Evolutionary conservation across 1,140 invertebrate species (phyloP).

Genomic region (Cyrtorhinus lividipennis): DNA sequence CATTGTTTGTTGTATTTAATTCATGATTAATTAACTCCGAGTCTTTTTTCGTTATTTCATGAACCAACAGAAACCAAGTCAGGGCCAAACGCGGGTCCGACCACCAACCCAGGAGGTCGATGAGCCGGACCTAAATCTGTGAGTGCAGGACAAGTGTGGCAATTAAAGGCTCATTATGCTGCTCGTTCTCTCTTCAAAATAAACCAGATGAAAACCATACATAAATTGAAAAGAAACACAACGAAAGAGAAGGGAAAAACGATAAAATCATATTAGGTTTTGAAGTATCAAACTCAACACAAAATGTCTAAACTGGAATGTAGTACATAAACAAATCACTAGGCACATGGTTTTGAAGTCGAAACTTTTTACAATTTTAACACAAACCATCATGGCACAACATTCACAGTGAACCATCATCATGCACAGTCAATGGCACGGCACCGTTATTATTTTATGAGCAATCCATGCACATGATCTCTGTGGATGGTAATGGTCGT

Average conservation of each 20-base stretch:
- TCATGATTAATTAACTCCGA: no score
- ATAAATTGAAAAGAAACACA: not conserved
- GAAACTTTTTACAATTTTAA: no score
- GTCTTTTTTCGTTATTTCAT: no score
- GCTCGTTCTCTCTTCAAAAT: slow-evolving; percentile 6
- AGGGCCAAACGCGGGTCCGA: slow-evolving; percentile 15
- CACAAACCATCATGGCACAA: not conserved
- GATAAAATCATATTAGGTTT: not conserved
- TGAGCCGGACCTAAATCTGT: slow-evolving; percentile 12
- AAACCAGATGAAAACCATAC: not conserved
- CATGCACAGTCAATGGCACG: not conserved
- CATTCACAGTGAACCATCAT: not conserved
- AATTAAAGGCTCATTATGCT: slow-evolving; percentile 11
- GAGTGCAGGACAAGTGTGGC: slow-evolving; percentile 11
- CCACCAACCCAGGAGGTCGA: slow-evolving; percentile 2
- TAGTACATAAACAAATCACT: no score
- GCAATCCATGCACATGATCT: not conserved
- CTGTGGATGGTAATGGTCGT: not conserved
- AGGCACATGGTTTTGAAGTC: no score
- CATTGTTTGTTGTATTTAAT: no score
- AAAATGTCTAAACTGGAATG: no score
- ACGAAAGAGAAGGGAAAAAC: not conserved
- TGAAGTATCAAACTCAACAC: not conserved
- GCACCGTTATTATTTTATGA: not conserved
- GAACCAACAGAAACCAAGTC: slow-evolving; percentile 6